Conservation (phyloP, 2,888 invertebrate genomes). For the Margaritifera margaritifera region DNA sequence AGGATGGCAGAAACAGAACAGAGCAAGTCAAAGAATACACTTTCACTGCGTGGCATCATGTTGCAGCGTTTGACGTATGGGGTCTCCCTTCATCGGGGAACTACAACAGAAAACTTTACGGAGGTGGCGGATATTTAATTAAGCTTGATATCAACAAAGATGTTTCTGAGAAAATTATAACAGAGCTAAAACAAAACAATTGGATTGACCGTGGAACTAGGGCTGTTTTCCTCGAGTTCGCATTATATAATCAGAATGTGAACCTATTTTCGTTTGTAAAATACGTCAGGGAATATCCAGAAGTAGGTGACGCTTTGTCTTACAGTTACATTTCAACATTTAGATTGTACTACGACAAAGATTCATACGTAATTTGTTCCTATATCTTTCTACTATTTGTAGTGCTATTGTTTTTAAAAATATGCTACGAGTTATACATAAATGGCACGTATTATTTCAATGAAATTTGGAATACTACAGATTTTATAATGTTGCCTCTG, state of each 20-base stretch:
- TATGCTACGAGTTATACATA: background rate
- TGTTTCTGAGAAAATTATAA: too few relatives aligned
- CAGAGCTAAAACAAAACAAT: too few relatives aligned
- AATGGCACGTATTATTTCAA: background rate
- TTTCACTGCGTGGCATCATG: too few relatives aligned
- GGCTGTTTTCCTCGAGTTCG: too few relatives aligned
- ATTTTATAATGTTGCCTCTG: background rate
- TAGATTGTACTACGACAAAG: slow-evolving; percentile 11
- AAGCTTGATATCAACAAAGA: too few relatives aligned
- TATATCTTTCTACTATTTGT: background rate
- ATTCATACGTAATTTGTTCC: slow-evolving; percentile 12
- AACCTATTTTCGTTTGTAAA: background rate
- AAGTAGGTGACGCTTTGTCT: slow-evolving; percentile 7
- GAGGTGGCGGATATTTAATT: too few relatives aligned
- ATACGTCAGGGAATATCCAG: slow-evolving; percentile 12
- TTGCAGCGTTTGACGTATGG: too few relatives aligned
- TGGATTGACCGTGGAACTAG: too few relatives aligned
- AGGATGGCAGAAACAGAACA: too few relatives aligned
- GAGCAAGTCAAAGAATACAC: background rate
- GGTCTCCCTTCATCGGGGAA: too few relatives aligned
- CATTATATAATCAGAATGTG: too few relatives aligned
- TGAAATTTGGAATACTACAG: slow-evolving; percentile 3
- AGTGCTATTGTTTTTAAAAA: background rate
- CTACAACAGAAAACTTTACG: too few relatives aligned
- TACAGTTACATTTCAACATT: slow-evolving; percentile 10